phyloP scores from a whole-genome alignment of 2,888 invertebrate genomes.

The Hypselothyrea guttata region DNA sequence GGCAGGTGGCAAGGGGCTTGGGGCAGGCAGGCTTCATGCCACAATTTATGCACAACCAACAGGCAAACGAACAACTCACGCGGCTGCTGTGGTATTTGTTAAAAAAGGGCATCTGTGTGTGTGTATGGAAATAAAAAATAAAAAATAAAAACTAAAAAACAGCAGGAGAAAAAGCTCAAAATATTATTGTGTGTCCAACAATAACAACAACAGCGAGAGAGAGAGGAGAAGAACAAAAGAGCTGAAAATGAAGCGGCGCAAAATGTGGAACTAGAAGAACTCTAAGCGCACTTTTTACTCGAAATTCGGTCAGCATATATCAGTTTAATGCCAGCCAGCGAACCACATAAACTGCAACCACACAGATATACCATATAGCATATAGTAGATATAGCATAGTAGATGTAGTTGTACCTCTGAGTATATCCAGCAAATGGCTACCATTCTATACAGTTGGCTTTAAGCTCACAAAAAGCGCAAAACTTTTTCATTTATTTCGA shows the following conservation, averaged over 20 bases:
- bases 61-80: slow-evolving; percentile 58
- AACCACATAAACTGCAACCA: slow-evolving; percentile 14
- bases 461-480: too few species aligned
- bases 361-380: background rate
- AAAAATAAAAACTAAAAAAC: slow-evolving; percentile 15
- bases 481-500: too few species aligned
- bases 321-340: slow-evolving; percentile 19
- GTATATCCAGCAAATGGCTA: background rate
- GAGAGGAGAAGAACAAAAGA: too few species aligned
- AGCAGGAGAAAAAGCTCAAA: slow-evolving; percentile 15
- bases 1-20: too few species aligned
- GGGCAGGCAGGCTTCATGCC: slow-evolving; percentile 38
- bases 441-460: too few species aligned
- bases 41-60: slow-evolving; percentile 68
- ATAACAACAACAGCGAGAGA: background rate
- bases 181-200: slow-evolving; percentile 26
- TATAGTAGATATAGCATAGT: background rate
- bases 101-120: slow-evolving; percentile 18
- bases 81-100: slow-evolving; percentile 46
- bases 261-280: slow-evolving; percentile 36
- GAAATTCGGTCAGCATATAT: slow-evolving; percentile 33
- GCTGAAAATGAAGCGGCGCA: slow-evolving; percentile 49
- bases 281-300: slow-evolving; percentile 50
- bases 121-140: slow-evolving; percentile 15
- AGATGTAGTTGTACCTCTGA: too few species aligned